Conservation (phyloP, 2,797 vertebrate species). For the Philypnodon macrostomus region DNA sequence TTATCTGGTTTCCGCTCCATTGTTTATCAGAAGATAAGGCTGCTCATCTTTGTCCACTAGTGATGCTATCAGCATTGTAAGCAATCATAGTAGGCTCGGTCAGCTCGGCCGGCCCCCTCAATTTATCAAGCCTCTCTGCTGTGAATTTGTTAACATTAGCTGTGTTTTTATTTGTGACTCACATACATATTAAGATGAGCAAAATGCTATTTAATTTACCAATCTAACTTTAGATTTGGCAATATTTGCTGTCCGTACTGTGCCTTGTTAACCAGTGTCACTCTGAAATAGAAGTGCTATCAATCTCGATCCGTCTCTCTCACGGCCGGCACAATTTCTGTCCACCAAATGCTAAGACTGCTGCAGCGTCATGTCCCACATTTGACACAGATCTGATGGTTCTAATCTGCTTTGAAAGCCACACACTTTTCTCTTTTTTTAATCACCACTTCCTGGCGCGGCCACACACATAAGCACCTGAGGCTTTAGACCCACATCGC, state of each 20-base stretch:
- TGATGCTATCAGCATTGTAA: constrained; percentile 31
- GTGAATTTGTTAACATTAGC: background rate
- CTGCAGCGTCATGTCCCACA: background rate
- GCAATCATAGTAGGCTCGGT: constrained; percentile 34
- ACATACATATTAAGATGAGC: background rate
- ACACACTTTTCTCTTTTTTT: constrained; percentile 1
- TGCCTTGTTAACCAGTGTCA: constrained; percentile 19
- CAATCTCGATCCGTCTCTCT: constrained; percentile 22
- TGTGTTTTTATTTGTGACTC: background rate
- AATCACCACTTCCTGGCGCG: background rate
- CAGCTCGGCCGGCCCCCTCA: constrained; percentile 1
- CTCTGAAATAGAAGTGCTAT: constrained; percentile 14
- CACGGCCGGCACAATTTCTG: constrained; percentile 13
- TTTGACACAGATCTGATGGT: constrained; percentile 19
- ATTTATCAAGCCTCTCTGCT: background rate
- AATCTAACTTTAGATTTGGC: constrained; percentile 13
- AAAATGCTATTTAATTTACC: background rate
- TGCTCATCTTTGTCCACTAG: constrained; percentile 10
- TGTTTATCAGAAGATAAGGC: constrained; percentile 49
- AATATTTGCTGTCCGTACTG: background rate
- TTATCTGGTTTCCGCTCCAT: constrained; percentile 33
- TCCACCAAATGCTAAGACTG: constrained; percentile 1
- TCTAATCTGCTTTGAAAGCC: constrained; percentile 15
- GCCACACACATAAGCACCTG: constrained; percentile 8
- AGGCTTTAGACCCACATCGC: constrained; percentile 12